A percentile compares a stretch with the other conserved stretches of the same genome.
phyloP scores from a whole-genome alignment of 2,797 vertebrate species.

The Schizopygopsis pylzovi region DNA sequence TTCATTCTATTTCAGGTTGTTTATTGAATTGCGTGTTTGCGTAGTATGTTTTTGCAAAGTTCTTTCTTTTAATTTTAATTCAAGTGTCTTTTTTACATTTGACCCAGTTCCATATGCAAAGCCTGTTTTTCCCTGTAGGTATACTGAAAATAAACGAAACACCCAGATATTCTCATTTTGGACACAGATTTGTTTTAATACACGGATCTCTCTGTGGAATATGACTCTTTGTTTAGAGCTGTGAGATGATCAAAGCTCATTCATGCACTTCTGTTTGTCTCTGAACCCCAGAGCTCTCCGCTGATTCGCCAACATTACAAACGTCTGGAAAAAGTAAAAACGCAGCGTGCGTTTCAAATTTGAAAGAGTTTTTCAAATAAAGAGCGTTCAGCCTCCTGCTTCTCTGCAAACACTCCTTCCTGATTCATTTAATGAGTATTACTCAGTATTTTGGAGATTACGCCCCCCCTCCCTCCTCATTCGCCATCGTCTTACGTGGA shows the following conservation, averaged over 20 bases:
- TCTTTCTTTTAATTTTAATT: not conserved
- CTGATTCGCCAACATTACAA: slow-evolving; percentile 7
- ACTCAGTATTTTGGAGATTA: slow-evolving; percentile 75
- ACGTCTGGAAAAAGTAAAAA: not conserved
- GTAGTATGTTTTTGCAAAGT: not conserved
- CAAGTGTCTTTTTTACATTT: slow-evolving; percentile 1
- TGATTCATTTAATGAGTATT: slow-evolving; percentile 71
- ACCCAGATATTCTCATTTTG: not conserved
- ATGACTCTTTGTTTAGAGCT: slow-evolving; percentile 6
- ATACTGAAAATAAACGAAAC: not conserved
- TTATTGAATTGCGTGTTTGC: not conserved
- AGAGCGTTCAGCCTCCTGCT: not conserved
- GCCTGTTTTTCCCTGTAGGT: not conserved
- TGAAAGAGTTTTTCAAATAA: not conserved
- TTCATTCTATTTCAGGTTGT: not conserved
- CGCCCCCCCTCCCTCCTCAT: slow-evolving; percentile 56
- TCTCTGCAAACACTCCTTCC: slow-evolving; percentile 15
- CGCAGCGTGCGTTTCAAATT: not conserved
- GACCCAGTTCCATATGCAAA: slow-evolving; percentile 17
- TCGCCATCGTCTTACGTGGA: slow-evolving; percentile 8
- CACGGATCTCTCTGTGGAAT: not conserved
- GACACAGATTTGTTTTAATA: slow-evolving; percentile 14
- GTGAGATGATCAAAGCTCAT: slow-evolving; percentile 24
- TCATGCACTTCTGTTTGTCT: slow-evolving; percentile 9
- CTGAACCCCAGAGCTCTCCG: not conserved